Evolutionary conservation across 2,888 invertebrate species (phyloP), one percentile per base, ranked within the genome.

Genomic region (Balanococcus diminutus): DNA sequence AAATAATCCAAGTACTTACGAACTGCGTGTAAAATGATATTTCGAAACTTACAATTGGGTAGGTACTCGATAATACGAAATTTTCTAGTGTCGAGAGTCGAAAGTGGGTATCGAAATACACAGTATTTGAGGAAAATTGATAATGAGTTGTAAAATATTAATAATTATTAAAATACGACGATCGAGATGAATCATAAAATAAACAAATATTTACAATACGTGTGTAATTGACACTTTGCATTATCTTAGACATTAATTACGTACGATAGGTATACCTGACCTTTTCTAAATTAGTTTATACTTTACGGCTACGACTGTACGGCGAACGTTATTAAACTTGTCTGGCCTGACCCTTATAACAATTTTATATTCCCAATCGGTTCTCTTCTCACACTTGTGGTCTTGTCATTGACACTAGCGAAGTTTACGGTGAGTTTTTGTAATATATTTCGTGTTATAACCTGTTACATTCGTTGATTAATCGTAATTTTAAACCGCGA

Each of bases 351-450:
- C 31, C 72, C 72, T 72, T 72, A 31, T 31, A 31, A n/a, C n/a
- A n/a, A n/a, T 72, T 72, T 28, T 42, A 42, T 16, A 42, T 72
- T 72, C 31, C 31, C 4, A 25, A 31, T 72, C 72, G 16, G 19
- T 56, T 72, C 42, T 5, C 42, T 11, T 42, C 42, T 14, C 42
- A n/a, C n/a, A n/a, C n/a, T n/a, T n/a, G 3, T 42, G 14, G 42
- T 14, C 31, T 72, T 72, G 72, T 72, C 72, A 72, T 72, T 72
- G 72, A 72, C 72, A 72, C 72, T 72, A 72, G 72, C 72, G 72
- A 72, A 72, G 72, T 72, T 0, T 72, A 72, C 72, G 72, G 72
- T 16, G 72, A 72, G 28, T 72, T 72, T 61, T 72, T 72, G 72
- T 72, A 72, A 72, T 72, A 72, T 72, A 61, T 22, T 72, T 72